Base-by-base conservation (phyloP, 1,140 invertebrate species). In the Ceratosolen solmsi region DNA sequence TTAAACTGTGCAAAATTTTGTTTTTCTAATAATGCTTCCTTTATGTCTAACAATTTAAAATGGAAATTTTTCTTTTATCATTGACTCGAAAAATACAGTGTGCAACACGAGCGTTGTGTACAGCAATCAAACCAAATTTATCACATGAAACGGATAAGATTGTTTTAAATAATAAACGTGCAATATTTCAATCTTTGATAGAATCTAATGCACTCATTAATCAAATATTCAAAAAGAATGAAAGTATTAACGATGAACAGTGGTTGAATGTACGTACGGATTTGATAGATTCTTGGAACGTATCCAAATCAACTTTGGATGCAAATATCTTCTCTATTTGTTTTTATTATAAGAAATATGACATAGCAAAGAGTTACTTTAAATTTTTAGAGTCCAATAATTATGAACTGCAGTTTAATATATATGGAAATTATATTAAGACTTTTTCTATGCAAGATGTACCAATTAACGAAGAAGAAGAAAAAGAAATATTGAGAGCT, bases 291-390 rank as follows among this genome's bases (percentile, higher is more conserved):
- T 25, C 36, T 0, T n/a, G 17, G 33, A 1, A 15, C n/a, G 0
- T 80, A 13, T 82, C 89, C 51, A 74, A 87, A 30, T 87, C 87
- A 15, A 94, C 92, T 86, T 87, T 95, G 60, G 94, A 95, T 90
- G 91, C 92, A 58, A 82, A 92, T 11, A 91, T 95, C 25, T 84
- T 95, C 58, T 90, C 92, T 54, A 33, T 91, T 38, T 94, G 94
- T 87, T 84, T 88, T 20, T 82, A 54, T 4, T 72, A 84, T 0
- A 89, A 89, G 20, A 90, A 93, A 36, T 85, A 92, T 82, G 83
- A 93, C 58, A 83, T 92, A 58, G 94, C 92, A 8, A 90, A 92
- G 81, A 91, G 89, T 41, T 96, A 94, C 89, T 86, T 93, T 13
- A 86, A 93, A 13, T 93, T 93, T 91, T 87, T 95, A 27, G 88